phyloP scores from a whole-genome alignment of 2,888 invertebrate species.

The Agrochola lychnidis region DNA sequence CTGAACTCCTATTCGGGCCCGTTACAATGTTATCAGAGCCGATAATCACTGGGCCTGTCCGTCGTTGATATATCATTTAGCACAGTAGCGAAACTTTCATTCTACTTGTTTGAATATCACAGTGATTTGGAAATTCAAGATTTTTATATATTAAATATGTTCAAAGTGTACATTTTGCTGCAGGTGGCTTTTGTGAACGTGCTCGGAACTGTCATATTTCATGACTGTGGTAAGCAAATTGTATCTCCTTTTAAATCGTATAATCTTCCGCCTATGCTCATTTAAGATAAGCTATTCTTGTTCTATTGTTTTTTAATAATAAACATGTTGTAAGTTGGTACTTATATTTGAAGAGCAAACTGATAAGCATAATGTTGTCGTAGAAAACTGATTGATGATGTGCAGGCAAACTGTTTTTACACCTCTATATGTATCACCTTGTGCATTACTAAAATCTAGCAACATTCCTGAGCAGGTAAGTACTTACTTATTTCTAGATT shows the following conservation, averaged over 20 bases:
- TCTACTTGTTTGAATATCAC: constrained; percentile 58
- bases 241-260: background rate
- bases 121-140: constrained; percentile 48
- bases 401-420: background rate
- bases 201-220: constrained; percentile 78
- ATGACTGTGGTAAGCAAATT: constrained; percentile 82
- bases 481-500: background rate
- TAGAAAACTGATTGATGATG: background rate
- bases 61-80: constrained; percentile 64
- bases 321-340: background rate
- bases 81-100: constrained; percentile 69
- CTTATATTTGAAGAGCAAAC: background rate
- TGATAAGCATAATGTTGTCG: background rate
- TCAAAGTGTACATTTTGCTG: constrained; percentile 68
- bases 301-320: background rate
- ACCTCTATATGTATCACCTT: background rate
- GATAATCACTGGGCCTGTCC: constrained; percentile 75
- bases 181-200: constrained; percentile 66
- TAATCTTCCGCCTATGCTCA: constrained; percentile 2
- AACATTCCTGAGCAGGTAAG: background rate
- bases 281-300: constrained; percentile 4
- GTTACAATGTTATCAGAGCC: constrained; percentile 75
- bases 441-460: background rate
- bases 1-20: constrained; percentile 62
- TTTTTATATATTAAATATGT: constrained; percentile 66